Evolutionary conservation across 1,140 invertebrate species (phyloP).

Genomic region (Calephelis virginiensis): DNA sequence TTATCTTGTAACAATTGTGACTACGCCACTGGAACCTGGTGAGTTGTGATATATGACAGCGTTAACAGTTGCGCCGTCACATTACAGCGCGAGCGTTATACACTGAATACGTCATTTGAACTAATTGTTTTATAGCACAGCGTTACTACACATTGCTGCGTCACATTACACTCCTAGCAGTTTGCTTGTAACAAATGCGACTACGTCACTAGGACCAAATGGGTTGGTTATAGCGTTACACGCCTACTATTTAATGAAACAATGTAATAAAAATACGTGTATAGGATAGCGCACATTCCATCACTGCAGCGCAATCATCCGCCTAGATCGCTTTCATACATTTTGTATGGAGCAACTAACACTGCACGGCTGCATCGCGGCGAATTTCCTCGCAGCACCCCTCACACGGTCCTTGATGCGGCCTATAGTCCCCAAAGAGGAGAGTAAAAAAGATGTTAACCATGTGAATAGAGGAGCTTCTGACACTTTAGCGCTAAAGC

Average conservation of each 20-base stretch:
- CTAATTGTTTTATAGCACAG: not conserved
- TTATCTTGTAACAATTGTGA: slow-evolving; percentile 18
- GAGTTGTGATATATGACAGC: not conserved
- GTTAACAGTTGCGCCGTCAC: not conserved
- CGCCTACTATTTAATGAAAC: not conserved
- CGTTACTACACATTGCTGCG: not conserved
- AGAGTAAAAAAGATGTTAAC: too few relatives aligned
- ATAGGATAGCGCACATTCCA: too few relatives aligned
- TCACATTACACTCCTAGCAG: slow-evolving; percentile 18
- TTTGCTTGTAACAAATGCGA: slow-evolving; percentile 18
- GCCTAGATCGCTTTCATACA: too few relatives aligned
- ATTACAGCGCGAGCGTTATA: slow-evolving; percentile 14
- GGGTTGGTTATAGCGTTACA: slow-evolving; percentile 7
- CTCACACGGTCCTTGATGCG: too few relatives aligned
- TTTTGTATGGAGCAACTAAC: too few relatives aligned
- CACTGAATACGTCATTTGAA: slow-evolving; percentile 12
- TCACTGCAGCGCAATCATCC: too few relatives aligned
- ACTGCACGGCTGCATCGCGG: too few relatives aligned
- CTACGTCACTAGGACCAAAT: slow-evolving; percentile 12
- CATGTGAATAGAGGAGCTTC: too few relatives aligned
- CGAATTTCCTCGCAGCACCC: too few relatives aligned
- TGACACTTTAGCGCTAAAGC: too few relatives aligned
- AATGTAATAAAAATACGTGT: too few relatives aligned
- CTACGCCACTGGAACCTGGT: slow-evolving; percentile 10
- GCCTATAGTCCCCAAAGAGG: too few relatives aligned